Base-by-base conservation (phyloP, 1,140 invertebrate genomes). In the Melipona quadrifasciata region DNA sequence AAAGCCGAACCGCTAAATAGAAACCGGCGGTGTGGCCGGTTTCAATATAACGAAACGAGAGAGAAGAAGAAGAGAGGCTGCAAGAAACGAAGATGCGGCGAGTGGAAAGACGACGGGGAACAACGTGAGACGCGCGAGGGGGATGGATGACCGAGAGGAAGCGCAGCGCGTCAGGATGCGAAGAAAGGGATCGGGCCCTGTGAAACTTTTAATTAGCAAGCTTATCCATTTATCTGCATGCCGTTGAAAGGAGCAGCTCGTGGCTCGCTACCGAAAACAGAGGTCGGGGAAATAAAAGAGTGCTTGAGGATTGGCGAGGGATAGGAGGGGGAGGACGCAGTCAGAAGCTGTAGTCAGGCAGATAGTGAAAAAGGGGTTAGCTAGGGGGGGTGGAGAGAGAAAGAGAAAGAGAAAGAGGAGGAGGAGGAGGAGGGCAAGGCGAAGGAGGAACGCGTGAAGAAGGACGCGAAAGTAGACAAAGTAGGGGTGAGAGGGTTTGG, bases 201-300 rank as follows among this genome's bases (percentile, higher is more conserved):
- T 64, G 87, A 89, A 93, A 93, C 89, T 93, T 93, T 93, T 94
- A 93, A 94, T 94, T 93, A 93, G 91, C 88, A 87, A 92, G 89
- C 91, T 93, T 93, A 92, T 93, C 89, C 90, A 91, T 93, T 92
- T 92, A 91, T 92, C 87, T 90, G 84, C 79, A 86, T 88, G 84
- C 86, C 84, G 79, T 74, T 89, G 79, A 91, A 92, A 90, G 86
- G 88, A 90, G 84, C 88, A 84, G 70, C 80, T 39, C 73, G 73
- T 76, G 39, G 67, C 47, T 87, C 34, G 70, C 78, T n/a, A 39
- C 47, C 80, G 58, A 85, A 85, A 78, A 61, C 76, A 71, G 47
- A 70, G 64, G 67, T 53, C 64, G 64, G 72, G 24, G 67, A 79
- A 86, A 85, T 87, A 90, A 87, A 85, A 82, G 84, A 34, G 53